phyloP scores from a whole-genome alignment of 2,113 vertebrate species.

The Pavo muticus region DNA sequence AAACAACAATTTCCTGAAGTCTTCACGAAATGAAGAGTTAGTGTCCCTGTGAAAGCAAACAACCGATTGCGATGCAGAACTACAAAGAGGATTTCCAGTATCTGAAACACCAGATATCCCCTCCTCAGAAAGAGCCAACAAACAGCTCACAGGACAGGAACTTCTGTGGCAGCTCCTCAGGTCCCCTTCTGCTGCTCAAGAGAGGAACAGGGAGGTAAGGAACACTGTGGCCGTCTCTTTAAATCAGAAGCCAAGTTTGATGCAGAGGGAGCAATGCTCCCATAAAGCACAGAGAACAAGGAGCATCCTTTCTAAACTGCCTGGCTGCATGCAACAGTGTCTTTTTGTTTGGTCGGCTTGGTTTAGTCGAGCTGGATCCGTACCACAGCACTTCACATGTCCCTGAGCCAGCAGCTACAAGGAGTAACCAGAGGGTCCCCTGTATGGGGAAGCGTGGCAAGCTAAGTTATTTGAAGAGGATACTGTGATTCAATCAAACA shows the following conservation, averaged over 20 bases:
- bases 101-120: not conserved
- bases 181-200: not conserved
- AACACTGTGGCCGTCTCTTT: not conserved
- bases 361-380: not conserved
- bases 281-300: not conserved
- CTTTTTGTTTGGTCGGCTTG: not conserved
- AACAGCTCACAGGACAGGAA: not conserved
- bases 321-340: not conserved
- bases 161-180: not conserved
- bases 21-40: not conserved
- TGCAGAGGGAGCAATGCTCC: not conserved
- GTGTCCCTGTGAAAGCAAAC: not conserved
- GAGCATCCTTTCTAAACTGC: not conserved
- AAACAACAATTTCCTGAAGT: not conserved
- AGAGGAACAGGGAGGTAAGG: not conserved
- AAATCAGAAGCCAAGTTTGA: not conserved
- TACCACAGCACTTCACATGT: not conserved
- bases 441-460: not conserved
- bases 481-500: not conserved
- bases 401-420: not conserved
- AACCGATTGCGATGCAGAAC: not conserved
- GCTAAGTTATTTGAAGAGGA: not conserved
- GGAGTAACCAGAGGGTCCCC: not conserved
- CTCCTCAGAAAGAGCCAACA: not conserved
- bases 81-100: not conserved